A percentile compares a stretch with the other conserved stretches of the same genome.
Evolutionary conservation across 2,113 vertebrate species (phyloP).

Genomic region (Okapia johnstoni): DNA sequence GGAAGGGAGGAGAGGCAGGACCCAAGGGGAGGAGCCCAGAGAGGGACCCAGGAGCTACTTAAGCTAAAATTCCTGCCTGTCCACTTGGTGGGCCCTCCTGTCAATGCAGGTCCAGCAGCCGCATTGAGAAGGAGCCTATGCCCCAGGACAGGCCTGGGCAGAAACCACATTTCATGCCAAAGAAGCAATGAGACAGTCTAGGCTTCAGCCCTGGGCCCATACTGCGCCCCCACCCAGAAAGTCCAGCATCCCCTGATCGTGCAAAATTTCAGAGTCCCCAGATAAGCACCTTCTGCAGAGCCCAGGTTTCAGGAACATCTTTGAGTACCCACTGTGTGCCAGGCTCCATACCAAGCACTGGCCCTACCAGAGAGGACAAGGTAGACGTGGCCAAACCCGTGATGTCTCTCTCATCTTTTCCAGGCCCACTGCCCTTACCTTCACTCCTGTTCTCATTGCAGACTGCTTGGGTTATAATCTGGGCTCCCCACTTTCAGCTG

Average conservation of each 20-base stretch:
- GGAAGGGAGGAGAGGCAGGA: background rate
- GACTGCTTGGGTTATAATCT: background rate
- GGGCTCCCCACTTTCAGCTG: background rate
- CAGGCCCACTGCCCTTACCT: background rate
- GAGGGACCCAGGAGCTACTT: background rate
- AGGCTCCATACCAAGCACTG: background rate
- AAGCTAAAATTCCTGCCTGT: background rate
- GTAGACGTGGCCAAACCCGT: fast-evolving
- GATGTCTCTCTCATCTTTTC: background rate
- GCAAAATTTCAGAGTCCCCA: background rate
- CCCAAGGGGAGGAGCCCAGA: background rate
- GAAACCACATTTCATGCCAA: background rate
- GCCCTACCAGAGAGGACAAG: background rate
- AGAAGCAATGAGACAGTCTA: background rate
- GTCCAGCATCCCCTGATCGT: background rate
- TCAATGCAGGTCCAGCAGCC: background rate
- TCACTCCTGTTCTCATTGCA: background rate
- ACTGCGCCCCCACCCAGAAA: background rate
- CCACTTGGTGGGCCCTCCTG: background rate
- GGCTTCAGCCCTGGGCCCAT: background rate
- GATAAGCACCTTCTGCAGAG: background rate
- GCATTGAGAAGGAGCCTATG: background rate
- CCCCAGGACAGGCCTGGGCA: background rate
- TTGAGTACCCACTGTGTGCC: background rate
- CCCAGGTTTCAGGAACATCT: background rate